A percentile compares a stretch with the other conserved stretches of the same genome.
These are phyloP conservation scores for Euproctis similis DNA, from an alignment of 2,888 invertebrate genomes.

Conservation along the genomic window DNA sequence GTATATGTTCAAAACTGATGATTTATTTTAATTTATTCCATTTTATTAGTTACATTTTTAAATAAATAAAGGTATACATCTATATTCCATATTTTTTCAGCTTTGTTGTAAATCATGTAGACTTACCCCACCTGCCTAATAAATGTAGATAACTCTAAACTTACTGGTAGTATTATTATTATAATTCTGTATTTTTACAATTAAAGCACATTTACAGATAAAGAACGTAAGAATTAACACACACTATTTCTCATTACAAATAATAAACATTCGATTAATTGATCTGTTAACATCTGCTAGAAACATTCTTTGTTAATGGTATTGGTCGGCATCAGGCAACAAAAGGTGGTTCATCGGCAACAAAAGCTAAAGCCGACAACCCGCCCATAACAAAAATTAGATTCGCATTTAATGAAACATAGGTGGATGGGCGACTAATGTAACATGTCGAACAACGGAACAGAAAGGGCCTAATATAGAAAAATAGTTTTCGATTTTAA, in stretches of 20 bases:
- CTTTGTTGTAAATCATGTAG: no score
- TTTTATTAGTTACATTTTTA: no score
- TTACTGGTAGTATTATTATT: no score
- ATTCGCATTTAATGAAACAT: slow-evolving; percentile 68
- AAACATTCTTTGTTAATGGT: slow-evolving; percentile 40
- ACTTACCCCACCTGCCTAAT: no score
- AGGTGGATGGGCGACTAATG: slow-evolving; percentile 52
- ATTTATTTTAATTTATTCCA: no score
- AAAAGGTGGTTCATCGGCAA: slow-evolving; percentile 48
- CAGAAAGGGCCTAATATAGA: slow-evolving; percentile 56
- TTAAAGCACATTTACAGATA: neutral
- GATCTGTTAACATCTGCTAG: slow-evolving; percentile 37
- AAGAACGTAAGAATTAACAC: neutral
- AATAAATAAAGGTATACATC: no score
- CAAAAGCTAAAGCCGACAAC: slow-evolving; percentile 39
- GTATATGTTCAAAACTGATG: no score
- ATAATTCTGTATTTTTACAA: no score
- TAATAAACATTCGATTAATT: slow-evolving; percentile 24
- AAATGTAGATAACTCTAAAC: no score
- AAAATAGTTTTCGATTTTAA: slow-evolving; percentile 63
- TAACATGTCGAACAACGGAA: slow-evolving; percentile 48
- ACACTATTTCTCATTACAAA: slow-evolving; percentile 3
- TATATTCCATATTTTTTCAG: no score
- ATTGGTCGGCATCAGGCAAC: slow-evolving; percentile 46
- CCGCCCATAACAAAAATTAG: slow-evolving; percentile 54